Base-by-base conservation (phyloP, 2,888 invertebrate genomes). In the Polyommatus iphigenia region DNA sequence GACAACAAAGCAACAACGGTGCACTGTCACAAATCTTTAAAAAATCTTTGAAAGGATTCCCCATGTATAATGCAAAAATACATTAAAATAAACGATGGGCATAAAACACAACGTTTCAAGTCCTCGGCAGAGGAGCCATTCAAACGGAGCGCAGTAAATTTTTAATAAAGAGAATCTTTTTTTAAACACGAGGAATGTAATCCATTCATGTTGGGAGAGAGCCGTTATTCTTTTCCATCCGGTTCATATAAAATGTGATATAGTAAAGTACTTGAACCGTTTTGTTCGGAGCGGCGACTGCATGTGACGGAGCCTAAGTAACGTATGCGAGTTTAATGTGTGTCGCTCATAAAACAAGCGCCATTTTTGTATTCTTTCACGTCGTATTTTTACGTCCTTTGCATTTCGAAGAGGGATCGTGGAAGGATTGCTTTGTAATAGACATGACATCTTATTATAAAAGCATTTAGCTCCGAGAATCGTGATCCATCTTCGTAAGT, bases 291-390 rank as follows among this genome's bases (percentile, higher is more conserved):
- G 72, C 41, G 57, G 72, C 72, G 71, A 77, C 77, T 77, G 77
- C 77, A 77, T 77, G 59, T 77, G 77, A 77, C 72, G 72, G 73
- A 72, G 54, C 59, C 41, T 77, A 73, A 77, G 77, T 77, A 77
- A 77, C 54, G 54, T 77, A 73, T 77, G 77, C 57, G 77, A 77
- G 77, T 77, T 77, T 73, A 73, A 73, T 59, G 59, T 77, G 41
- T 72, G 73, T 77, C 72, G 73, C 46, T 24, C 72, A 73, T 73
- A 54, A 77, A 72, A 57, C 54, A 73, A 72, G 46, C 73, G 59
- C 72, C 32, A 73, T 73, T 77, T 57, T 75, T 46, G 75, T 75
- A 50, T 54, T 75, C 54, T 32, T 54, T 75, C 24, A 75, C 75
- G 29, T 67, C 67, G 29, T 67, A 29, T 50, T 18, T 54, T 75